Evolutionary conservation across 2,888 invertebrate species (phyloP), one percentile per base, ranked within the genome.

Genomic region (Boloria selene): DNA sequence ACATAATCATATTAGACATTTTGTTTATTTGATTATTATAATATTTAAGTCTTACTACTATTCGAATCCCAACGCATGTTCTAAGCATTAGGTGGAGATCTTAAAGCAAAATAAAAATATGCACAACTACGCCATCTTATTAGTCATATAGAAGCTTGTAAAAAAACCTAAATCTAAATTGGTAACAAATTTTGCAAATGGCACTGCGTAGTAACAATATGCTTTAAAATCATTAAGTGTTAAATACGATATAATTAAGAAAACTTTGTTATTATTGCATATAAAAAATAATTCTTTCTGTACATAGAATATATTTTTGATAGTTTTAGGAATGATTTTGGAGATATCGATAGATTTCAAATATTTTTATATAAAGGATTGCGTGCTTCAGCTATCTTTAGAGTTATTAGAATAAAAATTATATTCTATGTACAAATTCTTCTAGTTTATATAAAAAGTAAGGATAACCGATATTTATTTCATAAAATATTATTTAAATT

Each of bases 151-250:
- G 31, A 64, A 63, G 60, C 54, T 59, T 52, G 52, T 60, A 47
- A 1, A 47, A 47, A 47, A n/a, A n/a, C 47, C 13, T 47, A 47
- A 10, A 47, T n/a, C 47, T 65, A 67, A 64, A 70, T 67, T 74
- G 74, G 74, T 74, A 74, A 74, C 74, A 67, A 64, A 51, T n/a
- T 61, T 63, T 61, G 72, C 71, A 60, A 71, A 74, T 74, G 74
- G 74, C 74, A 74, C 74, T 70, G 63, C 52, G 53, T 61, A 68
- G 67, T 70, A 68, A 70, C 69, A 58, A 58, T 47, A 58, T 47
- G 16, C 58, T 58, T 58, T 49, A 13, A 45, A 22, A 58, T 31
- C 5, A 50, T 61, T 49, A 56, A 51, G 17, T 17, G 18, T 22
- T 55, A 13, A 18, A 44, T 44, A 18, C 17, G 22, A n/a, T 22